Conservation (phyloP, 2,888 invertebrate species). For the Rotaria sp. region DNA sequence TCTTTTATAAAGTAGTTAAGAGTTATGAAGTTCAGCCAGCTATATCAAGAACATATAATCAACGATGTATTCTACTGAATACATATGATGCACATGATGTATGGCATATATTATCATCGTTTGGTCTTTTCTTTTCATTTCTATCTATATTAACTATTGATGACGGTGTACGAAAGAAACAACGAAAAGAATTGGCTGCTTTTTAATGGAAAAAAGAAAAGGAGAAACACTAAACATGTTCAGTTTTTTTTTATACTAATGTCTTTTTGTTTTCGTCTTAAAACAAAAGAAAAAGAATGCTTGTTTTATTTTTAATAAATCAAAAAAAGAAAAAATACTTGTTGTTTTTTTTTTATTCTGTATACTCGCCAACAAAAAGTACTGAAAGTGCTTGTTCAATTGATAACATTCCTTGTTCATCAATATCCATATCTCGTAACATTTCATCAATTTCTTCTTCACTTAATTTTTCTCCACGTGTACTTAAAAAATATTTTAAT, state of each 20-base stretch:
- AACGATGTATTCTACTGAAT: constrained; percentile 57
- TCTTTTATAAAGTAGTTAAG: constrained; percentile 66
- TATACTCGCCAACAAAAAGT: neutral
- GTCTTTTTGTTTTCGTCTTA: too few species aligned
- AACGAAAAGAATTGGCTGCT: constrained; percentile 28
- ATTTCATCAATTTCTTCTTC: constrained; percentile 28
- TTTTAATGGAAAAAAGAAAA: neutral
- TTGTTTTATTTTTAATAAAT: too few species aligned
- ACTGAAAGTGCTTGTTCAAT: constrained; percentile 16
- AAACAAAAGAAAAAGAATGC: too few species aligned
- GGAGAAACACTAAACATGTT: too few species aligned
- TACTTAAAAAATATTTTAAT: constrained; percentile 27
- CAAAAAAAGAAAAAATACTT: neutral
- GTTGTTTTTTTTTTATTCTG: neutral
- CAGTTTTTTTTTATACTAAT: too few species aligned
- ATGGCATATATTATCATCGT: constrained; percentile 74
- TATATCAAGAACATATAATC: constrained; percentile 36
- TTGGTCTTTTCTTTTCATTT: constrained; percentile 74
- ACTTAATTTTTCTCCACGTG: constrained; percentile 2
- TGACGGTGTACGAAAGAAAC: constrained; percentile 33
- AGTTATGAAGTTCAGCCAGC: constrained; percentile 59
- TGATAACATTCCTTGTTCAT: constrained; percentile 13
- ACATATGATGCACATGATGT: constrained; percentile 68
- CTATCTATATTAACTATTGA: constrained; percentile 59
- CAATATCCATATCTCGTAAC: constrained; percentile 23